These are phyloP conservation scores for Phengaris arion DNA, from an alignment of 2,888 invertebrate genomes.

Conservation along the genomic window DNA sequence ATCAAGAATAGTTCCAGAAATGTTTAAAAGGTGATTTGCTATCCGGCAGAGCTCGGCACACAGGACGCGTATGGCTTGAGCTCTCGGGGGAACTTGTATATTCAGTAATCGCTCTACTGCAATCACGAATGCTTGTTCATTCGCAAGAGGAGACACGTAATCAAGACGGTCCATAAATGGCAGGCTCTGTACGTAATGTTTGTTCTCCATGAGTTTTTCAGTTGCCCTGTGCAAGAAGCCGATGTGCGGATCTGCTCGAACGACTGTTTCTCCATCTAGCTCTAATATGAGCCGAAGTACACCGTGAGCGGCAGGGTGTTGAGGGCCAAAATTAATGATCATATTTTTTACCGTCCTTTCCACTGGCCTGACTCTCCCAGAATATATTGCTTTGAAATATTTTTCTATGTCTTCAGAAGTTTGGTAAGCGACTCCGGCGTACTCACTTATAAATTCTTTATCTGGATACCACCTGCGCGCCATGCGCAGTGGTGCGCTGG, in stretches of 20 bases:
- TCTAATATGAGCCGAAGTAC: constrained; percentile 89
- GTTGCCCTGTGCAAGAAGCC: constrained; percentile 93
- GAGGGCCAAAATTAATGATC: constrained; percentile 91
- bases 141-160: constrained; percentile 91
- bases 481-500: constrained; percentile 41
- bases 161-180: constrained; percentile 94
- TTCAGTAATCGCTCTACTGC: constrained; percentile 91
- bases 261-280: constrained; percentile 90
- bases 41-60: constrained; percentile 88
- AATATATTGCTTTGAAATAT: constrained; percentile 58
- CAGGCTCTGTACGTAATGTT: constrained; percentile 90
- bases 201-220: constrained; percentile 93
- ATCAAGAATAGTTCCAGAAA: constrained; percentile 87
- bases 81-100: constrained; percentile 86
- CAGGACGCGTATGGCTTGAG: constrained; percentile 88
- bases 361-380: constrained; percentile 57
- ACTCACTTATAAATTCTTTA: constrained; percentile 77
- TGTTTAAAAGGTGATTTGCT: constrained; percentile 88
- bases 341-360: constrained; percentile 83
- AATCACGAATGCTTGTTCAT: constrained; percentile 87
- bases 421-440: constrained; percentile 78
- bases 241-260: constrained; percentile 90
- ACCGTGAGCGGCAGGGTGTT: constrained; percentile 95
- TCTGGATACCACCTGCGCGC: constrained; percentile 83
- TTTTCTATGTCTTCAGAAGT: constrained; percentile 68